Percentiles rank a stretch among this genome's conserved stretches.
These are phyloP conservation scores for Megaustenia siamemsis DNA, from an alignment of 2,888 invertebrate species.

Conservation along the genomic window DNA sequence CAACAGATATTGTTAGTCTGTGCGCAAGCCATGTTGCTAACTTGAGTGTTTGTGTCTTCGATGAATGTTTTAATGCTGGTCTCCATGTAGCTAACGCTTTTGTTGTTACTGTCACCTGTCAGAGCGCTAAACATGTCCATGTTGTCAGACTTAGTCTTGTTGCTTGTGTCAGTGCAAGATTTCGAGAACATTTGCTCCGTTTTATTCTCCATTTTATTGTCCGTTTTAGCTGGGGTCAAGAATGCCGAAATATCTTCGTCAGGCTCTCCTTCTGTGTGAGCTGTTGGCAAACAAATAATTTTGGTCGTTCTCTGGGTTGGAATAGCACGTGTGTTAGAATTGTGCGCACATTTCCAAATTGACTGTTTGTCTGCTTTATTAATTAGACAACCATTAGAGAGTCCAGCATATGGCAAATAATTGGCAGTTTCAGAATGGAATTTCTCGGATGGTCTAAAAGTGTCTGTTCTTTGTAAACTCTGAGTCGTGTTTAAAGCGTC, in stretches of 20 bases:
- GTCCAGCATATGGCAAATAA: not conserved
- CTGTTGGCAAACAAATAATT: constrained; percentile 44
- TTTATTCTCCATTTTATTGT: not conserved
- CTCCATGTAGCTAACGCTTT: no score
- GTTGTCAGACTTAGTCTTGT: not conserved
- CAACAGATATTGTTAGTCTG: no score
- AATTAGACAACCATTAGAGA: not conserved
- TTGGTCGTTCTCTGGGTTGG: not conserved
- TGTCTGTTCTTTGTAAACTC: not conserved
- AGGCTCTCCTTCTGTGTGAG: constrained; percentile 39
- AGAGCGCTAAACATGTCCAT: not conserved
- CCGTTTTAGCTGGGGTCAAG: not conserved
- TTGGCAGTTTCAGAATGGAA: not conserved
- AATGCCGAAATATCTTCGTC: constrained; percentile 21
- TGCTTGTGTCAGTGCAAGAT: not conserved
- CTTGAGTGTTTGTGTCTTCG: no score
- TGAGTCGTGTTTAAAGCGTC: not conserved
- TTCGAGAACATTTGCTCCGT: not conserved
- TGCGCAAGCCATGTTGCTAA: no score
- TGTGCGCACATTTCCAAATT: not conserved
- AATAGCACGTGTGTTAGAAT: not conserved
- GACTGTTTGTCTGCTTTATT: not conserved
- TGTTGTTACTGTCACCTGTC: not conserved
- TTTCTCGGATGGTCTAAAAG: not conserved
- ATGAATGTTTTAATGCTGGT: no score